Evolutionary conservation across 2,888 invertebrate genomes (phyloP), one percentile per base, ranked within the genome.

Genomic region (Anagyrus pseudococci): DNA sequence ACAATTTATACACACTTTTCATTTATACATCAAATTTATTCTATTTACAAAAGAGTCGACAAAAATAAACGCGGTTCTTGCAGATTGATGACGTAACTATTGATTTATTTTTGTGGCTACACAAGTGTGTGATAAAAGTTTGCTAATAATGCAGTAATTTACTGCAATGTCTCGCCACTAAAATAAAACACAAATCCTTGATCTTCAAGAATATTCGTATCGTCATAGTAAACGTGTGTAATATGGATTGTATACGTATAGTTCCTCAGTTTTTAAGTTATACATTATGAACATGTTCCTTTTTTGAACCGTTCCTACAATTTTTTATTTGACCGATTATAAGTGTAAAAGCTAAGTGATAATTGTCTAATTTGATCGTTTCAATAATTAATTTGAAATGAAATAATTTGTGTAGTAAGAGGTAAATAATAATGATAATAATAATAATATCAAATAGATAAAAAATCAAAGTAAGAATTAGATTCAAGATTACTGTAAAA

Each of bases 301-400:
- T 72, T 69, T 72, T 71, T 66, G 70, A 70, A 75, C 76, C 75
- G 78, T 78, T 78, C 78, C 77, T 78, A 77, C 76, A 73, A 73
- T 73, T 76, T 70, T 72, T 71, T 72, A 61, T 53, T 61, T 58
- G 50, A 59, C 65, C 46, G 33, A 20, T 64, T 20, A 48, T 53
- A 15, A 52, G 26, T 37, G 26, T 56, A 43, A 53, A 58, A 37
- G 17, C 15, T 54, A 53, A 57, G 49, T 57, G 58, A 54, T 60
- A 61, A 64, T 58, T 56, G 46, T 56, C 43, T 19, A 55, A 26
- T 43, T n/a, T 17, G 4, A 2, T n/a, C n/a, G n/a, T 43, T 4
- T 43, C 7, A 17, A 43, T 43, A 8, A 13, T 37, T 37, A 37
- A 2, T 43, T 43, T 43, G 2, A 7, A 43, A 43, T 43, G 8